Conservation (phyloP, 2,888 invertebrate genomes). For the Euspilapteryx auroguttella region DNA sequence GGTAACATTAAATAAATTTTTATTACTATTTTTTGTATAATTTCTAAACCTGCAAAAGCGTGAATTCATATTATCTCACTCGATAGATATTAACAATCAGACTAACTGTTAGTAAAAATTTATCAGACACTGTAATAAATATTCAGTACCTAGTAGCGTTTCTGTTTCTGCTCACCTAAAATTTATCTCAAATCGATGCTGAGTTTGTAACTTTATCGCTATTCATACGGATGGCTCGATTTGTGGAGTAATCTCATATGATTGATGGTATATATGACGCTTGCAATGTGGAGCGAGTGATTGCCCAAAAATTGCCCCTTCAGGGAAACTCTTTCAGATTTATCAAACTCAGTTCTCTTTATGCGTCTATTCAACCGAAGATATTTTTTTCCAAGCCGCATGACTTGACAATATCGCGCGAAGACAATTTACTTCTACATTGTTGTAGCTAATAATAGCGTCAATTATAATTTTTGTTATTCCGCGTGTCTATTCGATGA, state of each 20-base stretch:
- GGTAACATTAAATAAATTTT: too few relatives aligned
- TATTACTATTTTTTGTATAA: too few relatives aligned
- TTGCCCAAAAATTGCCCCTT: slow-evolving; percentile 22
- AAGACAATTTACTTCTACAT: neutral
- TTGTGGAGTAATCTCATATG: slow-evolving; percentile 34
- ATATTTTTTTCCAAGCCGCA: neutral
- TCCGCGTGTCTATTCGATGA: slow-evolving; percentile 9
- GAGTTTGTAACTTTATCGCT: slow-evolving; percentile 40
- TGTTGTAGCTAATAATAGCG: neutral
- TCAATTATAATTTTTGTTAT: slow-evolving; percentile 3
- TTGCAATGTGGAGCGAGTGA: slow-evolving; percentile 25
- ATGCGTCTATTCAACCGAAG: too few relatives aligned
- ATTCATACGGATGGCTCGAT: slow-evolving; percentile 31
- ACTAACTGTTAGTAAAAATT: too few relatives aligned
- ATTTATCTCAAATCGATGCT: slow-evolving; percentile 18
- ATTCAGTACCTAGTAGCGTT: too few relatives aligned
- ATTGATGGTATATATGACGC: slow-evolving; percentile 29
- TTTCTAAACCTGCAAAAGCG: too few relatives aligned
- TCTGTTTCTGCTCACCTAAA: slow-evolving; percentile 27
- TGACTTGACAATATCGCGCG: neutral
- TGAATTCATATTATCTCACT: too few relatives aligned
- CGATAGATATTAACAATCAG: too few relatives aligned
- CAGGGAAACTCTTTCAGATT: too few relatives aligned
- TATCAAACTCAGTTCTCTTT: too few relatives aligned
- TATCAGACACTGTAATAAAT: too few relatives aligned